Evolutionary conservation across 2,797 vertebrate species (phyloP).

Genomic region (Prionace glauca): DNA sequence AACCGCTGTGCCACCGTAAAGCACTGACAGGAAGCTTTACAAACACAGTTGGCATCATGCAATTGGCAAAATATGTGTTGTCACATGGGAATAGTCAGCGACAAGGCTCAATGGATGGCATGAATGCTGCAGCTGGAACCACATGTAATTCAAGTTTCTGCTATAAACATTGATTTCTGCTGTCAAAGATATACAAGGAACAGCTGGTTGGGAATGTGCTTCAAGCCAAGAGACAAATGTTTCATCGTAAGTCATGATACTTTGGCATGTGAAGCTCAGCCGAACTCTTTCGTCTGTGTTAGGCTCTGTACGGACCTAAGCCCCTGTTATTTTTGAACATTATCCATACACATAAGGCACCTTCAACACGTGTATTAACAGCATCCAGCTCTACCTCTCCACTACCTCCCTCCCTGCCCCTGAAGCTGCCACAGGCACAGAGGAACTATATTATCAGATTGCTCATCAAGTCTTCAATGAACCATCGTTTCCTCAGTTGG

Average conservation of each 20-base stretch:
- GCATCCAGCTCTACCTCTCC: background rate
- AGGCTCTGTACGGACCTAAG: background rate
- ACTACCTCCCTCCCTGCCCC: too few relatives aligned
- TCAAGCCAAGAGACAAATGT: background rate
- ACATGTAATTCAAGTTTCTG: background rate
- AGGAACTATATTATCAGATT: background rate
- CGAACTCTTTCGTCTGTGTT: background rate
- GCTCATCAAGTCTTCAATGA: background rate
- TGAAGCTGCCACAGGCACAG: background rate
- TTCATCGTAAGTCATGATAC: background rate
- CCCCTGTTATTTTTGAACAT: background rate
- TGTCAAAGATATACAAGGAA: background rate
- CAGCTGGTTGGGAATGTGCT: background rate
- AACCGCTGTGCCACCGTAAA: too few relatives aligned
- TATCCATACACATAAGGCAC: background rate
- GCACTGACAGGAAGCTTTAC: background rate
- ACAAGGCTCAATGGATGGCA: background rate
- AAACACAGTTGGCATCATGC: background rate
- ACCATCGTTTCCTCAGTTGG: background rate
- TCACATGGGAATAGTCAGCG: background rate
- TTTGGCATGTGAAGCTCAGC: background rate
- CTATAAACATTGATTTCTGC: background rate
- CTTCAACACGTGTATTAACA: background rate
- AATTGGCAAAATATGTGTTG: background rate
- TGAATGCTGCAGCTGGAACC: background rate